These are phyloP conservation scores for Eristalis intricaria DNA, from an alignment of 2,888 invertebrate genomes.

Conservation along the genomic window DNA sequence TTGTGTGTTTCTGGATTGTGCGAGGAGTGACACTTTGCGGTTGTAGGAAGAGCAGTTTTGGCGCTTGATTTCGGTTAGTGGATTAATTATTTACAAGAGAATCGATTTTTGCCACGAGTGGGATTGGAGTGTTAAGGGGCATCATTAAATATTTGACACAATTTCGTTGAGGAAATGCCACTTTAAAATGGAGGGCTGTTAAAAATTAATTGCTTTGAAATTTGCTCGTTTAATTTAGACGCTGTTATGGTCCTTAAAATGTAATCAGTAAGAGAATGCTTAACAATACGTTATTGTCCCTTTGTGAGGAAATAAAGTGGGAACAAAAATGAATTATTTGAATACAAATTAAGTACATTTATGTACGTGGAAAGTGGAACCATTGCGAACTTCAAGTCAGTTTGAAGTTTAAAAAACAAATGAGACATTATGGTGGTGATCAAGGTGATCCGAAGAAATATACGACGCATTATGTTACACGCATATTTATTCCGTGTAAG, in stretches of 20 bases:
- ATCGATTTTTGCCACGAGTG: slow-evolving; percentile 5
- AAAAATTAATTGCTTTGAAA: slow-evolving; percentile 8
- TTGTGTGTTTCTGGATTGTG: not conserved
- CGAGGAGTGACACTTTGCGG: not conserved
- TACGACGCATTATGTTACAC: too few species aligned
- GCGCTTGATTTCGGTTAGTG: slow-evolving; percentile 17
- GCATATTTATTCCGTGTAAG: too few species aligned
- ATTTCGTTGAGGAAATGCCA: not conserved
- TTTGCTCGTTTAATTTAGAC: not conserved
- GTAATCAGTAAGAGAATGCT: not conserved
- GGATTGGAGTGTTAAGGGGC: not conserved
- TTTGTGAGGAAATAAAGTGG: not conserved
- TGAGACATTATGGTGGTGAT: too few species aligned
- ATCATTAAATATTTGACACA: slow-evolving; percentile 17
- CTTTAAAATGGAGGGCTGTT: slow-evolving; percentile 5
- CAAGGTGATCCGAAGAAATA: too few species aligned
- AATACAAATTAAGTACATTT: not conserved
- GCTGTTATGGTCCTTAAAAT: not conserved
- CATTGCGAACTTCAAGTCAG: too few species aligned
- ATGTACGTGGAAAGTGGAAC: too few species aligned
- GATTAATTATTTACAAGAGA: slow-evolving; percentile 16
- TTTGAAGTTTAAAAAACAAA: too few species aligned
- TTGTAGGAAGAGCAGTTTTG: slow-evolving; percentile 1
- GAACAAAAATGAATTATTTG: not conserved
- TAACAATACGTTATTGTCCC: not conserved